Conservation (phyloP, 2,888 invertebrate species). For the Orthosia cruda region DNA sequence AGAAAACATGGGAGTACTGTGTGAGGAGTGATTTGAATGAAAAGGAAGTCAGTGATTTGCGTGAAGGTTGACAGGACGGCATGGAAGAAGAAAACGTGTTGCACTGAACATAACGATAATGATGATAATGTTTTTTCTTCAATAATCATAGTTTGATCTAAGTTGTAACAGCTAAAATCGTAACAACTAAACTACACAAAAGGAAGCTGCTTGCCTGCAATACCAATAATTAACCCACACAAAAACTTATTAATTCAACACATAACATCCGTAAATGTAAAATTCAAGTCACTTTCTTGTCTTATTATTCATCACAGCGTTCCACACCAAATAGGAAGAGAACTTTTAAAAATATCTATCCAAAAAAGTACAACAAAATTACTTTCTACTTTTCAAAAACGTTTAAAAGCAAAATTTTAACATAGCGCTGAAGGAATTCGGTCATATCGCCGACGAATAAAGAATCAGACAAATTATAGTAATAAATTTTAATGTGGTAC, state of each 20-base stretch:
- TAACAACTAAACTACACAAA: background rate
- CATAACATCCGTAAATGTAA: background rate
- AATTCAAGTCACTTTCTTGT: slow-evolving; percentile 15
- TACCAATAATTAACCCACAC: background rate
- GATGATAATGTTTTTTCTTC: no score
- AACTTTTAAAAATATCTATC: slow-evolving; percentile 26
- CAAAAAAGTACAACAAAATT: slow-evolving; percentile 46
- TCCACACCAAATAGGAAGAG: slow-evolving; percentile 11
- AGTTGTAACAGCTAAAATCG: no score
- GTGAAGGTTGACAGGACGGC: no score
- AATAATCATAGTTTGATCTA: background rate
- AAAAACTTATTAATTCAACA: background rate
- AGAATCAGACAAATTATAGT: slow-evolving; percentile 58
- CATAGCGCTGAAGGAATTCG: slow-evolving; percentile 49
- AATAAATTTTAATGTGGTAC: slow-evolving; percentile 61
- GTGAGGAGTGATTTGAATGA: no score
- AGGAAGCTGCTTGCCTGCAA: background rate
- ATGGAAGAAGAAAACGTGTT: no score
- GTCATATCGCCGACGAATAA: slow-evolving; percentile 39
- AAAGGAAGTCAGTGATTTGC: no score
- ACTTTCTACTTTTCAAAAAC: slow-evolving; percentile 46
- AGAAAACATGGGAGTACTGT: no score
- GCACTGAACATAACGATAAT: no score
- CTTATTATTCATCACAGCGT: background rate
- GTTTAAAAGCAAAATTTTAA: slow-evolving; percentile 42